These are phyloP conservation scores for Nematostella vectensis DNA, from an alignment of 92 coral and sea anemone genomes.

Conservation along the genomic window DNA sequence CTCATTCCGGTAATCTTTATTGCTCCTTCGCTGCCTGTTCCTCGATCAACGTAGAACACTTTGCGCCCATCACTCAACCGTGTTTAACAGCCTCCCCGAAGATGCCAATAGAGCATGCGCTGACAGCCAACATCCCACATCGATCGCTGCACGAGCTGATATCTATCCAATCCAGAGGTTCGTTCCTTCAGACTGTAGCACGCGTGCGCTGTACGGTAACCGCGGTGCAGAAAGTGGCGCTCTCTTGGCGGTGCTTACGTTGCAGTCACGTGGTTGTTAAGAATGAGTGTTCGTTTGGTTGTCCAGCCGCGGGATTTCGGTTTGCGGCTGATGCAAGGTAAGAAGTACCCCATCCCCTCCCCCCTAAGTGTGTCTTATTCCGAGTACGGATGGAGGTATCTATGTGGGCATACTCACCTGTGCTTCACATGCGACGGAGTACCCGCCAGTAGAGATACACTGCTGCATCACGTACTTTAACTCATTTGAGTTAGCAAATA, in stretches of 20 bases:
- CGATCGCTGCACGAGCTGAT: slow-evolving; percentile 54
- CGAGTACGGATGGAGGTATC: no score
- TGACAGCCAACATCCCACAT: slow-evolving; percentile 22
- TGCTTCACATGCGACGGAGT: no score
- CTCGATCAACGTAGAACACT: slow-evolving; percentile 45
- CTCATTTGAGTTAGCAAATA: no score
- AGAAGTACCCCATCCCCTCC: no score
- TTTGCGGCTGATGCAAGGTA: slow-evolving; percentile 78
- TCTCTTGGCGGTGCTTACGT: slow-evolving; percentile 77
- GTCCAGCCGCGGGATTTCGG: slow-evolving; percentile 41
- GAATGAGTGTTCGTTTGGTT: slow-evolving; percentile 59
- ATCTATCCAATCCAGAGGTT: slow-evolving; percentile 42
- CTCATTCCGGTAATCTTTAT: slow-evolving; percentile 70
- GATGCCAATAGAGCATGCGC: no score
- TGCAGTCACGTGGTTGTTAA: slow-evolving; percentile 67
- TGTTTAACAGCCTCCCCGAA: no score
- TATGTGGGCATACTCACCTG: no score
- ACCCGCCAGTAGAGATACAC: no score
- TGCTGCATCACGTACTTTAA: no score
- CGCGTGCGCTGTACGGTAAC: slow-evolving; percentile 72
- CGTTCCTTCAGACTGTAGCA: slow-evolving; percentile 58
- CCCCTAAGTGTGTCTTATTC: no score
- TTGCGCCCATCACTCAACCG: slow-evolving; percentile 30
- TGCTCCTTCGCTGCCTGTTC: slow-evolving; percentile 82
- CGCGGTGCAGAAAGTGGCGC: slow-evolving; percentile 67